A percentile compares a stretch with the other conserved stretches of the same genome.
Conservation (phyloP, 2,888 invertebrate species). For the Parnassius glacialis region DNA sequence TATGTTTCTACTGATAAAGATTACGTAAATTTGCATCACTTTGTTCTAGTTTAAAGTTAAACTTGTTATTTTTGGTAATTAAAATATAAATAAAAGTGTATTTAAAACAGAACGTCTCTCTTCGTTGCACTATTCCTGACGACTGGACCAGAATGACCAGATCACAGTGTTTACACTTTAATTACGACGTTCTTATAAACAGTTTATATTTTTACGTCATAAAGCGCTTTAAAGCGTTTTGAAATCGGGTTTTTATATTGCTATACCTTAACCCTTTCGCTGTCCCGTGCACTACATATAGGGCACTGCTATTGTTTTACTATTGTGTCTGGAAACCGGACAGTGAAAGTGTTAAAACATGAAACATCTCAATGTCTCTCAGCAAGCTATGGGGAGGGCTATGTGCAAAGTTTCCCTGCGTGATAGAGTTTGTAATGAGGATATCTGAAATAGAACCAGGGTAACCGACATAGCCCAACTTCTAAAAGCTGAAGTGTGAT, state of each 20-base stretch:
- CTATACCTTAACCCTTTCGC: too few relatives aligned
- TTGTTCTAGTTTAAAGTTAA: constrained; percentile 1
- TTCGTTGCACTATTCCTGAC: constrained; percentile 6
- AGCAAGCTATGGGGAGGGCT: too few relatives aligned
- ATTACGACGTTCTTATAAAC: constrained; percentile 6
- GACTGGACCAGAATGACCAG: constrained; percentile 8
- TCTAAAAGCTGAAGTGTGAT: too few relatives aligned
- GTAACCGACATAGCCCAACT: too few relatives aligned
- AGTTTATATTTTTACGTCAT: constrained; percentile 9
- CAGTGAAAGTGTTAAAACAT: too few relatives aligned
- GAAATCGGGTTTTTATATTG: not conserved
- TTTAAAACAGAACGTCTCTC: constrained; percentile 16
- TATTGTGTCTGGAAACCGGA: too few relatives aligned
- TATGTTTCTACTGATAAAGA: not conserved
- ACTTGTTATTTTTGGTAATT: not conserved
- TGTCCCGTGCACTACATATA: too few relatives aligned
- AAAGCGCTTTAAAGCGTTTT: not conserved
- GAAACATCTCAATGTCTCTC: too few relatives aligned
- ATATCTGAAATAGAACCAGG: too few relatives aligned
- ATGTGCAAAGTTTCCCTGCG: too few relatives aligned
- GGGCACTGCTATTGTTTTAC: too few relatives aligned
- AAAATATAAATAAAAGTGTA: constrained; percentile 5
- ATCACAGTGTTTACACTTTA: not conserved
- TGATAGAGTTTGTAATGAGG: too few relatives aligned
- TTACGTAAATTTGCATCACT: constrained; percentile 3